These are phyloP conservation scores for Cyclina sinensis DNA, from an alignment of 1,140 invertebrate species.

Conservation along the genomic window DNA sequence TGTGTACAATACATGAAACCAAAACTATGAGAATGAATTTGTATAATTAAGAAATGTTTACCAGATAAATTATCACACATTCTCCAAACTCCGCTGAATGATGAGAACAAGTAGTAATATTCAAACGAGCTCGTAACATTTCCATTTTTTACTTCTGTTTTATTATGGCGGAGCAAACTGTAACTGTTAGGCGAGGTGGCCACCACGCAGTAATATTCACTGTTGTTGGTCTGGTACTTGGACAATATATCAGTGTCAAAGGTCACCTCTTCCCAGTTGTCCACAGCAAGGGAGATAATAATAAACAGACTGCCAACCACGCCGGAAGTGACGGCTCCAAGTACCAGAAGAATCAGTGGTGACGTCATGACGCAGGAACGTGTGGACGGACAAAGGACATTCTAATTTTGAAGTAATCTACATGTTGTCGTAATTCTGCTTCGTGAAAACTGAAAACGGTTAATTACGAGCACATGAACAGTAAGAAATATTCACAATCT, in stretches of 20 bases:
- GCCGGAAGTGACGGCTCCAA: slow-evolving; percentile 48
- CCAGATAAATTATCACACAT: slow-evolving; percentile 59
- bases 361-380: slow-evolving; percentile 41
- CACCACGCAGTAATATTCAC: slow-evolving; percentile 27
- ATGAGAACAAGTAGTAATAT: slow-evolving; percentile 33
- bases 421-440: neutral
- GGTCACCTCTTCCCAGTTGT: slow-evolving; percentile 50
- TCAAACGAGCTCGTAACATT: neutral
- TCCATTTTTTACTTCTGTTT: neutral
- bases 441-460: neutral
- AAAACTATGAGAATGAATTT: too few relatives aligned
- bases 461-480: too few relatives aligned
- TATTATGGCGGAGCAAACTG: slow-evolving; percentile 22
- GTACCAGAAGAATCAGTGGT: slow-evolving; percentile 54
- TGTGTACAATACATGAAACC: too few relatives aligned
- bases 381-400: neutral
- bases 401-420: neutral
- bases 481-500: too few relatives aligned
- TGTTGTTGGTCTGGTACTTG: slow-evolving; percentile 29
- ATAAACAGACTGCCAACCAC: slow-evolving; percentile 54
- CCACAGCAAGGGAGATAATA: slow-evolving; percentile 53
- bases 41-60: slow-evolving; percentile 1
- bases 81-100: slow-evolving; percentile 56
- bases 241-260: slow-evolving; percentile 10
- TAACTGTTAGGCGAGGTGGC: slow-evolving; percentile 38